phyloP scores from a whole-genome alignment of 2,888 invertebrate genomes.

The Hylaea fasciaria region DNA sequence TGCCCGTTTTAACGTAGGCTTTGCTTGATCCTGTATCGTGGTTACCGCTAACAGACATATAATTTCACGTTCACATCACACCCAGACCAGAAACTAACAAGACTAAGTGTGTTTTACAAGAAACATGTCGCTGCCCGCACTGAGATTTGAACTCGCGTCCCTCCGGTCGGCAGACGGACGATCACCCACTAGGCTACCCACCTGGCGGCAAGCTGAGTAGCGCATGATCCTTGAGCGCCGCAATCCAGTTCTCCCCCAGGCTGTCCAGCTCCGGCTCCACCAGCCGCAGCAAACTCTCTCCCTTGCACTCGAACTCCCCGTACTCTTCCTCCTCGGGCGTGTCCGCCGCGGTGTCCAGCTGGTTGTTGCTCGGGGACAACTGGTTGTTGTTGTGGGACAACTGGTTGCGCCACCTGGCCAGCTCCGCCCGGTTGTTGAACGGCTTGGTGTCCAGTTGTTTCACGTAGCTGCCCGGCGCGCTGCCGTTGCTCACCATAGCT shows the following conservation, averaged over 20 bases:
- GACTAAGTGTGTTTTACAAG: too few relatives aligned
- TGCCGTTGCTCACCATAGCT: slow-evolving; percentile 93
- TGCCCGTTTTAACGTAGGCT: too few relatives aligned
- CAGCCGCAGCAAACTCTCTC: slow-evolving; percentile 93
- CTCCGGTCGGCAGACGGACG: too few relatives aligned
- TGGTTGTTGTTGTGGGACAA: slow-evolving; percentile 66
- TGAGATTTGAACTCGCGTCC: too few relatives aligned
- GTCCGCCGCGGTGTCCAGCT: slow-evolving; percentile 67
- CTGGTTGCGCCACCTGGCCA: slow-evolving; percentile 75
- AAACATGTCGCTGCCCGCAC: too few relatives aligned
- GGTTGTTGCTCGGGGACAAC: slow-evolving; percentile 65
- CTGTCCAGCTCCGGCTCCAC: slow-evolving; percentile 97
- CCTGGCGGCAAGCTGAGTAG: slow-evolving; percentile 94
- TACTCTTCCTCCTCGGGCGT: slow-evolving; percentile 83
- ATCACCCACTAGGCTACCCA: too few relatives aligned
- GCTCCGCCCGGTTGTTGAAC: slow-evolving; percentile 69
- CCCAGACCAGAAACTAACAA: too few relatives aligned
- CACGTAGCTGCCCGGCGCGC: slow-evolving; percentile 86
- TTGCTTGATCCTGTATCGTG: too few relatives aligned
- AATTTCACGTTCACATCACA: too few relatives aligned
- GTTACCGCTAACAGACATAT: too few relatives aligned
- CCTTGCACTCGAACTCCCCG: slow-evolving; percentile 90
- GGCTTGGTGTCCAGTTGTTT: slow-evolving; percentile 77
- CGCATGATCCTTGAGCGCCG: slow-evolving; percentile 97
- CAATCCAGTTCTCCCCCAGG: slow-evolving; percentile 97